Conservation (phyloP, 2,113 vertebrate species). For the Cottus gobio region DNA sequence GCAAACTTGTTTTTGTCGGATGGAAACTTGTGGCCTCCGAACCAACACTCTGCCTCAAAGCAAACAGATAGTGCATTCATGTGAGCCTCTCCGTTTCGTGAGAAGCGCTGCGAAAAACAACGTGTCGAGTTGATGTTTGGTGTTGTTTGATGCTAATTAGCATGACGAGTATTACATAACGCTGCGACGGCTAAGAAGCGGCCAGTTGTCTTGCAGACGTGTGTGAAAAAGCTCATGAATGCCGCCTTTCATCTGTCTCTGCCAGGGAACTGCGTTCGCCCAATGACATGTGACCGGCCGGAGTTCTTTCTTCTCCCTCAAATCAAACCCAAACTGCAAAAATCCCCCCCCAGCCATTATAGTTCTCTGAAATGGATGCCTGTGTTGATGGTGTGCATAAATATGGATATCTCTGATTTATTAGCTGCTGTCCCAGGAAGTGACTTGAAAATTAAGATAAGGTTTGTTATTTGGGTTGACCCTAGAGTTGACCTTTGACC, state of each 20-base stretch:
- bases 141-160: conserved; percentile 58
- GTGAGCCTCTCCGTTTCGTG: conserved; percentile 12
- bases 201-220: conserved; percentile 65
- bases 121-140: conserved; percentile 31
- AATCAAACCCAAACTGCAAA: conserved; percentile 50
- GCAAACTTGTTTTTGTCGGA: conserved; percentile 49
- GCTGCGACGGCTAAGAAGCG: conserved; percentile 36
- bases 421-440: not conserved
- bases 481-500: not conserved
- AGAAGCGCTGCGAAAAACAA: conserved; percentile 48
- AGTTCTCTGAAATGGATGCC: not conserved
- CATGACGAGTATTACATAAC: conserved; percentile 42
- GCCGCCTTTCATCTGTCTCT: conserved; percentile 71
- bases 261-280: conserved; percentile 37
- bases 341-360: not conserved
- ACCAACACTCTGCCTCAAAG: conserved; percentile 30
- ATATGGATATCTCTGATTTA: not conserved
- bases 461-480: not conserved
- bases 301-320: conserved; percentile 61
- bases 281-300: conserved; percentile 73
- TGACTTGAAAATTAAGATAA: not conserved
- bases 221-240: conserved; percentile 73
- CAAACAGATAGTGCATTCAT: conserved; percentile 52
- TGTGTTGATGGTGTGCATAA: not conserved
- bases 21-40: conserved; percentile 46